A percentile compares a stretch with the other conserved stretches of the same genome.
phyloP scores from a whole-genome alignment of 1,140 invertebrate genomes.

The Drosophila melanogaster region DNA sequence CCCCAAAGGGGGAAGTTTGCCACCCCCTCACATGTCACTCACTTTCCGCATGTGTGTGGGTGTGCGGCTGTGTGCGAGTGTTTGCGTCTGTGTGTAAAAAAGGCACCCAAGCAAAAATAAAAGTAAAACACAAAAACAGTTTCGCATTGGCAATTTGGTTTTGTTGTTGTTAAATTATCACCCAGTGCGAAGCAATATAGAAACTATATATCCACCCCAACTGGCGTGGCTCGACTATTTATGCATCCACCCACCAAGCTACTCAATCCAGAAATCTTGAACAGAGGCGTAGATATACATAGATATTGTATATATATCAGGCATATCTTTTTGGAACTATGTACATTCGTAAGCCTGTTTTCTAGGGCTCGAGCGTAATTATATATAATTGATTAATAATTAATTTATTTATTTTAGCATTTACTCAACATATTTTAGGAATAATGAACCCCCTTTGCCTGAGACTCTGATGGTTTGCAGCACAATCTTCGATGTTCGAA shows the following conservation, averaged over 20 bases:
- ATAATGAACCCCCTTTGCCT: not conserved
- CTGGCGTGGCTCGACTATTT: conserved; percentile 50
- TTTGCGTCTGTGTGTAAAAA: conserved; percentile 43
- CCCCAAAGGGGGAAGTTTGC: conserved; percentile 31
- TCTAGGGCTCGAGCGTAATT: too few relatives aligned
- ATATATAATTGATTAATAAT: too few relatives aligned
- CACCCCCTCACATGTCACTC: conserved; percentile 37
- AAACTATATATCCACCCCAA: conserved; percentile 47
- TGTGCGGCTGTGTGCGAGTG: conserved; percentile 12
- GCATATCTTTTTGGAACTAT: too few relatives aligned
- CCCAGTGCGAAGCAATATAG: conserved; percentile 47
- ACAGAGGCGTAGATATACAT: not conserved
- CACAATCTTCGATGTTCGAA: conserved; percentile 11
- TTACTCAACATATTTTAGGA: too few relatives aligned
- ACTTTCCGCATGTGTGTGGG: conserved; percentile 5
- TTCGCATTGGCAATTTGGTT: conserved; percentile 69
- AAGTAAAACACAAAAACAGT: conserved; percentile 68
- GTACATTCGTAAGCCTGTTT: too few relatives aligned
- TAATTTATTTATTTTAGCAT: too few relatives aligned
- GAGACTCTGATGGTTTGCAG: not conserved
- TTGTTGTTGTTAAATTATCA: conserved; percentile 77
- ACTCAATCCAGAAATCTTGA: conserved; percentile 6
- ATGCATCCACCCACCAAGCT: conserved; percentile 49
- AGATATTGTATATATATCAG: too few relatives aligned
- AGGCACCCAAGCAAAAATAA: conserved; percentile 61